Evolutionary conservation across 2,888 invertebrate genomes (phyloP).

Genomic region (Eupeodes luniger): DNA sequence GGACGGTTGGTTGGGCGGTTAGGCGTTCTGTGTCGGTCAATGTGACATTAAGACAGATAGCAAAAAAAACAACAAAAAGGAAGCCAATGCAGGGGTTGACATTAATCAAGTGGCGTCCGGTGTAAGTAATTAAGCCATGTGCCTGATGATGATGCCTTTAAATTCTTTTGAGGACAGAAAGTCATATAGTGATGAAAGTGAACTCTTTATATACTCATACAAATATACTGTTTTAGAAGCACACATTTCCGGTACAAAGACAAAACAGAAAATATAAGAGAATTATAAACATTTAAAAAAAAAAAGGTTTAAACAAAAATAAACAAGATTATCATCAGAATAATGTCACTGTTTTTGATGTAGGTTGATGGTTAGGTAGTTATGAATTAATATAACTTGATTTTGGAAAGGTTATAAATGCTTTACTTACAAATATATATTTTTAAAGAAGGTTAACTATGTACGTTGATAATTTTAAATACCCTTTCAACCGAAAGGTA

Average conservation of each 20-base stretch:
- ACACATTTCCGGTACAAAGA: conserved; percentile 23
- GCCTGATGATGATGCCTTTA: conserved; percentile 31
- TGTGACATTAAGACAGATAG: background rate
- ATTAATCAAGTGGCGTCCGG: conserved; percentile 73
- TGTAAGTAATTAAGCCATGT: conserved; percentile 69
- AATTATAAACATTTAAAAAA: background rate
- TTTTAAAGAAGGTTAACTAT: background rate
- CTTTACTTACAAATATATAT: background rate
- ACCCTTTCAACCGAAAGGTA: too few species aligned
- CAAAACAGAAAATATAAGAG: background rate
- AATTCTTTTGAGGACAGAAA: conserved; percentile 39
- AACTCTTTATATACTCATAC: background rate
- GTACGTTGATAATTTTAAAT: too few species aligned
- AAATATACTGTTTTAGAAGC: conserved; percentile 24
- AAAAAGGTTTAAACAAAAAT: background rate
- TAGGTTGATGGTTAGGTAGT: background rate
- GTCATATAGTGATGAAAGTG: conserved; percentile 27
- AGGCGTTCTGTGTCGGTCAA: background rate
- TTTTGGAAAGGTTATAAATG: background rate
- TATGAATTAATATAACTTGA: background rate
- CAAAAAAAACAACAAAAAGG: conserved; percentile 44
- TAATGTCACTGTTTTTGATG: conserved; percentile 2
- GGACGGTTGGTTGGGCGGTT: too few species aligned
- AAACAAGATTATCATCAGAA: background rate
- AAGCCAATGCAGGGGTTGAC: conserved; percentile 58